A percentile compares a stretch with the other conserved stretches of the same genome.
phyloP scores from a whole-genome alignment of 2,888 invertebrate species.

The Noctua janthina region DNA sequence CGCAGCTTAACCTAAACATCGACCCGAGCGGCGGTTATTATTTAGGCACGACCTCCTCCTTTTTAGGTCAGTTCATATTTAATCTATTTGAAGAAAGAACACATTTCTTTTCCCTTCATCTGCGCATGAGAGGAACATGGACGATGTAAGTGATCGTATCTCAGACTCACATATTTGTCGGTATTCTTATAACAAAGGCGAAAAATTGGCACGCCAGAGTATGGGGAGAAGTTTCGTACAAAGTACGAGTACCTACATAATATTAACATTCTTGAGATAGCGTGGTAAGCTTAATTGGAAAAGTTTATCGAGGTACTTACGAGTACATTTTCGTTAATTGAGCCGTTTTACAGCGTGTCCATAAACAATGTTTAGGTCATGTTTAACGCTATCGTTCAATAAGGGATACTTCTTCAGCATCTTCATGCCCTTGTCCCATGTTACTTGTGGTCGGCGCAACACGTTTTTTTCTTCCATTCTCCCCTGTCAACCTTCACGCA shows the following conservation, averaged over 20 bases:
- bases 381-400: too few species aligned
- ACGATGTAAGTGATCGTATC: too few species aligned
- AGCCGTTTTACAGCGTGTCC: neutral
- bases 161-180: neutral
- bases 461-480: too few species aligned
- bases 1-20: too few species aligned
- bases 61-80: too few species aligned
- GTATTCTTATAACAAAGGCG: neutral
- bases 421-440: too few species aligned
- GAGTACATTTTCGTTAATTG: neutral
- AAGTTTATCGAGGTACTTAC: neutral
- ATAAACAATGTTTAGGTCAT: too few species aligned
- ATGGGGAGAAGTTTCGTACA: neutral
- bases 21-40: too few species aligned
- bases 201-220: neutral
- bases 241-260: neutral
- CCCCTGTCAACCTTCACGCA: too few species aligned
- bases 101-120: neutral
- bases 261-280: neutral
- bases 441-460: too few species aligned
- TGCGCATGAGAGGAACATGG: neutral
- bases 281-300: neutral
- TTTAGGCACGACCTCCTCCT: too few species aligned
- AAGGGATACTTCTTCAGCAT: too few species aligned
- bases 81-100: neutral